phyloP scores from a whole-genome alignment of 2,888 invertebrate species.

The Drosophila nigritarsus region DNA sequence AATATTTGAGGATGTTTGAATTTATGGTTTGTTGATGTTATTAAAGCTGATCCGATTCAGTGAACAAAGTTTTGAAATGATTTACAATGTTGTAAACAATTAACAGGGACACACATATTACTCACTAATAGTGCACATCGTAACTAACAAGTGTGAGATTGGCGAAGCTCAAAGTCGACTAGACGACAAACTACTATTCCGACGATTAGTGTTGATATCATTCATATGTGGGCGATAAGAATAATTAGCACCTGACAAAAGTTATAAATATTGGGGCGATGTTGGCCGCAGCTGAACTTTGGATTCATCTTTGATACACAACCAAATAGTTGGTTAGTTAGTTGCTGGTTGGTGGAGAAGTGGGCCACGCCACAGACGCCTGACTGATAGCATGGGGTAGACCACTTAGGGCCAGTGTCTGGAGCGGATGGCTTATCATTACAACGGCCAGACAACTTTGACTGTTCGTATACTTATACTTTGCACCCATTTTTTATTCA shows the following conservation, averaged over 20 bases:
- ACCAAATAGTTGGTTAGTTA: background rate
- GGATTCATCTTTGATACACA: slow-evolving; percentile 19
- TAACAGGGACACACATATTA: background rate
- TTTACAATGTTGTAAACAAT: slow-evolving; percentile 21
- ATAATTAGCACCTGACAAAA: slow-evolving; percentile 9
- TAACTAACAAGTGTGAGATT: slow-evolving; percentile 17
- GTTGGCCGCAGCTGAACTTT: slow-evolving; percentile 32
- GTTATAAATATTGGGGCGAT: slow-evolving; percentile 10
- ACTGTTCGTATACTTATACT: background rate
- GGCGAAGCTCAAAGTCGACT: slow-evolving; percentile 33
- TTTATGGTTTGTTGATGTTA: slow-evolving; percentile 18
- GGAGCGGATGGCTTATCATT: slow-evolving; percentile 27
- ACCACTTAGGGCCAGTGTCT: slow-evolving; percentile 21
- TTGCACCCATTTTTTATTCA: background rate
- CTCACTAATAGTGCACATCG: background rate
- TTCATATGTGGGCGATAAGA: slow-evolving; percentile 21
- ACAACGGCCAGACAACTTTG: slow-evolving; percentile 3
- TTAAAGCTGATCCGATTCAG: background rate
- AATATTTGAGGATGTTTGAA: slow-evolving; percentile 14
- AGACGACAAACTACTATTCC: slow-evolving; percentile 5
- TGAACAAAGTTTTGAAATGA: slow-evolving; percentile 10
- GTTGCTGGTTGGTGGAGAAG: slow-evolving; percentile 4
- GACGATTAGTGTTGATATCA: background rate
- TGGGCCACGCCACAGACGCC: slow-evolving; percentile 40
- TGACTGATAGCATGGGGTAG: slow-evolving; percentile 27